Evolutionary conservation across 2,888 invertebrate genomes (phyloP), one percentile per base, ranked within the genome.

Genomic region (Sialis fuliginosa): DNA sequence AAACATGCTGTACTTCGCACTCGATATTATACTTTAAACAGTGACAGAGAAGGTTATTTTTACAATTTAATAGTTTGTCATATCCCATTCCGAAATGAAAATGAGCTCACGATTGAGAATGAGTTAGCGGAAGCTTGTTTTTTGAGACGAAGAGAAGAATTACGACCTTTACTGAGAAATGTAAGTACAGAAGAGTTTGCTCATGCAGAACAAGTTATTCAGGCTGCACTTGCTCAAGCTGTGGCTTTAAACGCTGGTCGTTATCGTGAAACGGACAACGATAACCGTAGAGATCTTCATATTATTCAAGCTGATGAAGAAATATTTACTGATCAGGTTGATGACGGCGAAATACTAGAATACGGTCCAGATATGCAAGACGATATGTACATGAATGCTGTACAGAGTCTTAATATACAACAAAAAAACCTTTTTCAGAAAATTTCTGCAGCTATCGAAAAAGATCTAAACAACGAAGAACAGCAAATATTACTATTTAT

Each of bases 1-100:
- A 52, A 46, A n/a, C n/a, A 51, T 0, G 57, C 57, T 52, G 56
- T 60, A 37, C 53, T 58, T 42, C 54, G 57, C 7, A 41, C 9
- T 6, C 42, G 10, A 1, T 41, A 41, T 22, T 41, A 41, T 12
- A 41, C 42, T 12, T 5, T 41, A 12, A 8, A 41, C 13, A 41
- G 12, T 41, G 42, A 41, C 42, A 41, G 46, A 47, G 45, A 47
- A 47, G 47, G 1, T 33, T 47, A 8, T 10, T 47, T 12, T 46
- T 47, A 47, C 42, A 41, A 22, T 7, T 35, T 49, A 49, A 49
- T 49, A 33, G 49, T 49, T 4, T 49, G 48, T 39, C 49, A 49
- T n/a, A n/a, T 49, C 5, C 49, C 42, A 3, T 49, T 49, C 33
- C 42, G 42, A 9, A 43, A 49, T 49, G 49, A 49, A 42, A 32